Evolutionary conservation across 2,797 vertebrate genomes (phyloP), one percentile per base, ranked within the genome.

Genomic region (Lophius americanus): DNA sequence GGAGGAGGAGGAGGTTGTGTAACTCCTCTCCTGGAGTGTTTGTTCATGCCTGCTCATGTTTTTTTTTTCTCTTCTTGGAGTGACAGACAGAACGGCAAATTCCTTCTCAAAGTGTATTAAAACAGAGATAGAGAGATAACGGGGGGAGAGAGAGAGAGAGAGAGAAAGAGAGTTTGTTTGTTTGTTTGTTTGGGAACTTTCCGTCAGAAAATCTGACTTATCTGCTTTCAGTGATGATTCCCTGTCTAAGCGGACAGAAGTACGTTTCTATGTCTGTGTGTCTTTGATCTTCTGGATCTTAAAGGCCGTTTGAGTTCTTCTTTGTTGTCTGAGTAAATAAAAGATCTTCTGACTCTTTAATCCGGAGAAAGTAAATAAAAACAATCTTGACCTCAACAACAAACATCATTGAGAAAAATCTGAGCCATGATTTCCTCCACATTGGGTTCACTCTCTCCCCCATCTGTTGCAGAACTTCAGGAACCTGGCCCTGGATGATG

Each of bases 401-500:
- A 23, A 23, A 23, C 23, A 23, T 23, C 23, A 23, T 23, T 23
- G 23, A 23, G 23, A 23, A 23, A 23, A 23, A 23, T 23, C 23
- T 23, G 23, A 23, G 23, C 23, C 23, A 23, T 23, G 23, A 23
- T 23, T 23, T 23, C 2, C 23, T 23, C 23, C 23, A 23, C 23
- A 23, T 2, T 64, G 36, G 80, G 49, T 3, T 87, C 57, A 77
- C n/a, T 5, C 0, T 70, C 14, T 82, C 35, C 35, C 38, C 14
- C 36, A 3, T 85, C 36, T 80, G 12, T 72, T n/a, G 67, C 91
- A 95, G 94, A 93, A 93, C 78, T 60, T 94, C 12, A 13, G 88
- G 32, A 92, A 92, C 67, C 59, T 92, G 69, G 42, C 78, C 59
- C 62, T 90, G 76, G 89, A 91, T 13, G 91, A 93, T 3, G 62